A percentile compares a stretch with the other conserved stretches of the same genome.
Conservation (phyloP, 2,888 invertebrate genomes). For the Coelinius sp. region DNA sequence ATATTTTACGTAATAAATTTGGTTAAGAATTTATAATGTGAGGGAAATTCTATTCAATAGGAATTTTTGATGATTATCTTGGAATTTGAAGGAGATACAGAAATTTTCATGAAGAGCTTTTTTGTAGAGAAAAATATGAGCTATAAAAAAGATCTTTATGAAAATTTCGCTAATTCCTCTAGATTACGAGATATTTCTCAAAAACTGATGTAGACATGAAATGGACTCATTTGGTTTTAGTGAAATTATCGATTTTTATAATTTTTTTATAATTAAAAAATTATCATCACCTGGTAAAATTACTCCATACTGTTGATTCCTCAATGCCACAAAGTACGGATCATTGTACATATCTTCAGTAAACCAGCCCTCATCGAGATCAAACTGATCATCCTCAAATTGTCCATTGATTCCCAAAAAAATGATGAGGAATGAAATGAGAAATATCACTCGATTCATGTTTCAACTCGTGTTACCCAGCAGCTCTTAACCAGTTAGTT, state of each 20-base stretch:
- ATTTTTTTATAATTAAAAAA: not conserved
- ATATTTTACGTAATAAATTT: not conserved
- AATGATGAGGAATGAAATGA: not conserved
- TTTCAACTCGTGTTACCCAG: not conserved
- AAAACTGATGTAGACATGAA: no score
- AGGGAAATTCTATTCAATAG: no score
- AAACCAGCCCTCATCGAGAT: conserved; percentile 33
- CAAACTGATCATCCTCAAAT: conserved; percentile 33
- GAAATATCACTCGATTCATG: not conserved
- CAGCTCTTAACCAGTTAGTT: not conserved
- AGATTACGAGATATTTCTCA: not conserved
- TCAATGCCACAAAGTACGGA: conserved; percentile 21
- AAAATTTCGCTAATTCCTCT: not conserved
- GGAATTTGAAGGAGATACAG: not conserved
- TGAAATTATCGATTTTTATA: not conserved
- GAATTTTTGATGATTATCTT: not conserved
- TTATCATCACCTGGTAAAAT: conserved; percentile 31
- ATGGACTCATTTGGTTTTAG: no score
- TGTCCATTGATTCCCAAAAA: not conserved
- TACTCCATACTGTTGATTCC: conserved; percentile 10
- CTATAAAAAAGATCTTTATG: not conserved
- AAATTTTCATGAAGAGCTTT: not conserved
- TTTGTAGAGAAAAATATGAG: not conserved
- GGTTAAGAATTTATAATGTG: no score
- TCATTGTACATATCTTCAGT: conserved; percentile 33